Evolutionary conservation across 2,113 vertebrate species (phyloP).

Genomic region (Petaurus breviceps): DNA sequence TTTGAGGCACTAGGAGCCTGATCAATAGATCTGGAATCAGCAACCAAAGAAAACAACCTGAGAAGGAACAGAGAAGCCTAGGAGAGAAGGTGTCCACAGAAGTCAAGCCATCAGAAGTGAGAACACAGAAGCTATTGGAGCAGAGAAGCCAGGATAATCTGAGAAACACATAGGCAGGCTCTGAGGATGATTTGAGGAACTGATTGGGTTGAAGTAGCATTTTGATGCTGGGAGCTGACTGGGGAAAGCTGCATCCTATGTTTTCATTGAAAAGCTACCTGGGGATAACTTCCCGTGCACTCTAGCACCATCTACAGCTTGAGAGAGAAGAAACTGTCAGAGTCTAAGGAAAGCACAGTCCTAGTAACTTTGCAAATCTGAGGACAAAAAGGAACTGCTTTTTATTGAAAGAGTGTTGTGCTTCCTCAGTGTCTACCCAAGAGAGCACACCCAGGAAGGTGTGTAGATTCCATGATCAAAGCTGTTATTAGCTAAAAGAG

Average conservation of each 20-base stretch:
- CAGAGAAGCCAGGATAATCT: neutral
- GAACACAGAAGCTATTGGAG: neutral
- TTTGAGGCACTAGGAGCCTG: neutral
- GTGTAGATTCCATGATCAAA: neutral
- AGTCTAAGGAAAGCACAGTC: neutral
- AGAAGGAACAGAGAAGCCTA: neutral
- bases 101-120: rapidly evolving
- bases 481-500: neutral
- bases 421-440: neutral
- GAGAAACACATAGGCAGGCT: neutral
- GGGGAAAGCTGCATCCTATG: neutral
- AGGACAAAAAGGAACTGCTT: neutral
- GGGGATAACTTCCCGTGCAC: neutral
- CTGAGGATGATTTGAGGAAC: neutral
- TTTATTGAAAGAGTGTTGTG: neutral
- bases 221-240: neutral
- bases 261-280: neutral
- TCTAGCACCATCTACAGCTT: neutral
- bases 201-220: neutral
- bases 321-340: neutral
- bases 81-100: neutral
- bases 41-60: neutral
- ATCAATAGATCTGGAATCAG: neutral
- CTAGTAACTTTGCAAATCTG: neutral
- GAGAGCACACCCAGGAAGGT: neutral